Conservation (phyloP, 2,797 vertebrate species). For the Triplophysa bombifrons region DNA sequence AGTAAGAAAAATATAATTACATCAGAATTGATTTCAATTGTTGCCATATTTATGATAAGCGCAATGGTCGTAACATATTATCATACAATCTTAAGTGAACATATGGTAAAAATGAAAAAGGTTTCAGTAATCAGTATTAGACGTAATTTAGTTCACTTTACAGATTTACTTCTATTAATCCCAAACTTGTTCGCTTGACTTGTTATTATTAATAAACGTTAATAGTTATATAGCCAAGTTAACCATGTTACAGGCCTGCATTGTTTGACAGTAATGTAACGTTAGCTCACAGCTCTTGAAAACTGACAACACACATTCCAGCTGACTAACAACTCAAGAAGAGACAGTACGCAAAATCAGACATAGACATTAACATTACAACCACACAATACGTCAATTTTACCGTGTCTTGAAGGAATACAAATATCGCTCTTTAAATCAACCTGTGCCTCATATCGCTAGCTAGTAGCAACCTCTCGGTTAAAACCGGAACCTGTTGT, state of each 20-base stretch:
- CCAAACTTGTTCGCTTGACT: background rate
- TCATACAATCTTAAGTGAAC: conserved; percentile 9
- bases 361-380: background rate
- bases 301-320: background rate
- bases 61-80: background rate
- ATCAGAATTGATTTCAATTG: background rate
- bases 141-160: background rate
- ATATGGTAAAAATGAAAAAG: background rate
- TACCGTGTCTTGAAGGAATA: background rate
- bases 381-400: background rate
- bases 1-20: background rate
- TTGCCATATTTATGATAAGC: background rate
- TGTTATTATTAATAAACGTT: background rate
- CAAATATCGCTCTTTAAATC: background rate
- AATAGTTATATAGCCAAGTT: too few species aligned
- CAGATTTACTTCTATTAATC: background rate
- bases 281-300: background rate
- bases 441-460: background rate
- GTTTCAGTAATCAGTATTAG: background rate
- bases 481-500: conserved; percentile 49
- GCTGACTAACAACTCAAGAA: background rate
- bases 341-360: background rate
- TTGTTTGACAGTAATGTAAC: conserved; percentile 7
- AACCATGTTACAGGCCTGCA: conserved; percentile 12
- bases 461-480: conserved; percentile 9